Percentiles rank a stretch among this genome's conserved stretches.
These are phyloP conservation scores for Lomographa bimaculata DNA, from an alignment of 2,888 invertebrate genomes.

Conservation along the genomic window DNA sequence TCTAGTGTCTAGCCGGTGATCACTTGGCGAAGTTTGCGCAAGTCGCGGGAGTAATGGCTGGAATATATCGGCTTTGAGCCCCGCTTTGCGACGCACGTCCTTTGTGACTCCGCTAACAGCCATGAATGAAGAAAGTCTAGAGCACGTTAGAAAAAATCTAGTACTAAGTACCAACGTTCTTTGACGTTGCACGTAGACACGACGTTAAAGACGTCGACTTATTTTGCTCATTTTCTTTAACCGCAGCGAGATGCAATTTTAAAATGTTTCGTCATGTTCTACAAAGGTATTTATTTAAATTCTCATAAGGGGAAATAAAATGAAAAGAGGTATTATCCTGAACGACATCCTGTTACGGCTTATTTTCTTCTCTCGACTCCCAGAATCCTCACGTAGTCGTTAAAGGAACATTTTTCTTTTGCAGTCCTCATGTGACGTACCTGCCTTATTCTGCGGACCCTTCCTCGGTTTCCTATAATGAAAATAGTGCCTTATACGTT, in stretches of 20 bases:
- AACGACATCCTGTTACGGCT: slow-evolving; percentile 82
- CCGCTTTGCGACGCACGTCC: slow-evolving; percentile 43
- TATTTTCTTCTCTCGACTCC: slow-evolving; percentile 76
- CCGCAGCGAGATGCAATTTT: slow-evolving; percentile 23
- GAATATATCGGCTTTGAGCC: slow-evolving; percentile 64
- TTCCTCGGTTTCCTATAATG: slow-evolving; percentile 56
- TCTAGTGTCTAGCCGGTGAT: slow-evolving; percentile 65
- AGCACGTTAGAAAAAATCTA: slow-evolving; percentile 40
- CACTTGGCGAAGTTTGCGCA: slow-evolving; percentile 67
- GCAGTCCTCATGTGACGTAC: slow-evolving; percentile 77
- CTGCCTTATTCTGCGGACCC: slow-evolving; percentile 73
- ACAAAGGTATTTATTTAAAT: slow-evolving; percentile 42
- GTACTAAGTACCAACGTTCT: too few relatives aligned
- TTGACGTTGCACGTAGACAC: slow-evolving; percentile 20
- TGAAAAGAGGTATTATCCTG: slow-evolving; percentile 75
- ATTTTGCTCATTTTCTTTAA: slow-evolving; percentile 26
- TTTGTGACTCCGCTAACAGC: slow-evolving; percentile 53
- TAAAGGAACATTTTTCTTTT: slow-evolving; percentile 83
- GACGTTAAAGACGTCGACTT: slow-evolving; percentile 22
- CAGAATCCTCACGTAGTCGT: slow-evolving; percentile 78
- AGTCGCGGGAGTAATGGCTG: slow-evolving; percentile 63
- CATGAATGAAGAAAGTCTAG: slow-evolving; percentile 47
- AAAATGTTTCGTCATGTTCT: slow-evolving; percentile 3
- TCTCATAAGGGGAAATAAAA: slow-evolving; percentile 66
- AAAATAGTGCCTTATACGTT: slow-evolving; percentile 72